Conservation (phyloP, 2,888 invertebrate genomes). For the Folsomia candida region DNA sequence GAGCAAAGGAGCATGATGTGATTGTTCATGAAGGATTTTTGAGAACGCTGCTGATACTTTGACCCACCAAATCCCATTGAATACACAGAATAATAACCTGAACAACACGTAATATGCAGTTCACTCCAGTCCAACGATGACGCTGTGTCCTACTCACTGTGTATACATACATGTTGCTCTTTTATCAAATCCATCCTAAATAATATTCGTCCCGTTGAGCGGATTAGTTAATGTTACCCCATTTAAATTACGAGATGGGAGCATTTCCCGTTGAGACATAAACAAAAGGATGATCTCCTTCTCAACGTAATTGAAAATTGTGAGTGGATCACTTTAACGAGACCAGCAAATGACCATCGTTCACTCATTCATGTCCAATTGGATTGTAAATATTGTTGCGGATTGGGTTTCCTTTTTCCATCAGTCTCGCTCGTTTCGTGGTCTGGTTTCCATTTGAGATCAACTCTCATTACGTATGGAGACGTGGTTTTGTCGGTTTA, state of each 20-base stretch:
- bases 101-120: too few species aligned
- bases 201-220: too few species aligned
- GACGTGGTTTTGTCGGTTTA: neutral
- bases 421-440: neutral
- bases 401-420: neutral
- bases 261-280: neutral
- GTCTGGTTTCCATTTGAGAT: neutral
- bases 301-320: neutral
- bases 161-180: too few species aligned
- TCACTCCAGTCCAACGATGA: too few species aligned
- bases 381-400: neutral
- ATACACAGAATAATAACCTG: too few species aligned
- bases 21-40: constrained; percentile 6
- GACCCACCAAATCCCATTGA: too few species aligned
- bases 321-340: neutral
- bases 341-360: neutral
- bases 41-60: too few species aligned
- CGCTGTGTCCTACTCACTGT: too few species aligned
- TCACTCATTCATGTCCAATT: neutral
- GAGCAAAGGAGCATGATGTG: constrained; percentile 9
- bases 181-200: too few species aligned
- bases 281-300: neutral
- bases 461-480: neutral
- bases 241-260: neutral
- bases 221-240: constrained; percentile 12